Base-by-base conservation (phyloP, 1,140 invertebrate genomes). In the Rhynchophorus ferrugineus region DNA sequence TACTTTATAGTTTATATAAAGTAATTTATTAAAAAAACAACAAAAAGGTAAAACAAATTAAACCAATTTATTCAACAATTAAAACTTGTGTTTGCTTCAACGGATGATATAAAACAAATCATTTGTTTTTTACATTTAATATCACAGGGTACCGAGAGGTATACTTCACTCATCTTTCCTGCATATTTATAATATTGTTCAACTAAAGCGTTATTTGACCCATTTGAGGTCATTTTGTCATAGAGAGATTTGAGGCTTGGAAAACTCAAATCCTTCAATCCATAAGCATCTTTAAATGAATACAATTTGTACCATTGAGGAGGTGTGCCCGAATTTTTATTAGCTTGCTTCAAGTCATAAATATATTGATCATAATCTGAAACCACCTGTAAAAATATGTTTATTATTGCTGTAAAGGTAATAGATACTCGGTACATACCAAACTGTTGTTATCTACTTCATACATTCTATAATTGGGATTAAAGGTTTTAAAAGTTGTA, bases 391-490 rank as follows among this genome's bases (percentile, higher is more conserved):
- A 46, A 47, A 33, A 11, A 52, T 34, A 42, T 8, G 13, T 36
- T 5, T 5, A 18, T 36, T 43, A n/a, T 37, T n/a, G 14, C 6
- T 3, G 13, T 37, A 5, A 37, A 3, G 14, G 8, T n/a, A 9
- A 19, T 41, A 18, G 7, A 41, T 16, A 16, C n/a, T n/a, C n/a
- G n/a, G n/a, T 38, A 73, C 79, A 78, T 71, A 84, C 82, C 52
- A 70, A 81, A 46, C 72, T 77, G 1, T 56, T 67, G 0, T 70
- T 65, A 60, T 89, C 80, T 1, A 89, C 71, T 2, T 76, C 71
- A 59, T 86, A 89, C 2, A 91, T 75, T 58, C 83, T 79, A 62
- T 90, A 94, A 44, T 87, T 89, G 7, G 89, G 81, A 72, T 93
- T 93, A 49, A 85, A 76, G 50, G 79, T 63, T 0, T 70, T 61